Percentiles rank a stretch among this genome's conserved stretches.
phyloP scores from a whole-genome alignment of 2,113 vertebrate species.

The Ceyx cyanopectus region DNA sequence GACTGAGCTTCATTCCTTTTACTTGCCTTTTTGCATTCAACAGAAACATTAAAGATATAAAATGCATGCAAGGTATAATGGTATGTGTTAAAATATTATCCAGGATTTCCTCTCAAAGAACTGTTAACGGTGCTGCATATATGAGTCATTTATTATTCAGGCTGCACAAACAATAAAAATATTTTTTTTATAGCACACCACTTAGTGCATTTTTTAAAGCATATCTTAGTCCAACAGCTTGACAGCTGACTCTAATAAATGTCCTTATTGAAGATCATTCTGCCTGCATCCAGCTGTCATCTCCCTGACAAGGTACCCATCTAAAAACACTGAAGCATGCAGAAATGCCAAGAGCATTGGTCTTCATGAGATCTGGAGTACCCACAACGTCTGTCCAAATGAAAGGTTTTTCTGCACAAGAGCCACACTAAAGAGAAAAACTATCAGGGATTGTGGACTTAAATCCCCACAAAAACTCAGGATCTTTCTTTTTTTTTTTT shows the following conservation, averaged over 20 bases:
- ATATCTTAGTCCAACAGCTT: not conserved
- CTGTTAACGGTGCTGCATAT: not conserved
- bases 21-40: not conserved
- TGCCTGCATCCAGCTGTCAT: not conserved
- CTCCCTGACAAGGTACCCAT: not conserved
- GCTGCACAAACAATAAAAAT: not conserved
- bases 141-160: not conserved
- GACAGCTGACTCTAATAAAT: constrained; percentile 8
- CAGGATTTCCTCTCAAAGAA: not conserved
- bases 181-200: not conserved
- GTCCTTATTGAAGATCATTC: not conserved
- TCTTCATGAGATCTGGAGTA: not conserved
- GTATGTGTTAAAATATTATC: not conserved
- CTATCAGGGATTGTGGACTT: not conserved
- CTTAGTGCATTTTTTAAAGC: not conserved
- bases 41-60: not conserved
- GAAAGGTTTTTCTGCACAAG: not conserved
- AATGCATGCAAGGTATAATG: not conserved
- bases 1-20: not conserved
- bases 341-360: not conserved
- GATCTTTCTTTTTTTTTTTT: not conserved
- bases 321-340: not conserved
- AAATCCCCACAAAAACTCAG: not conserved
- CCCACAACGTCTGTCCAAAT: not conserved
- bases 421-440: not conserved